These are phyloP conservation scores for Dysidea cf. avara DNA, from an alignment of 37 sponge, comb jelly and placozoan genomes.

Conservation along the genomic window DNA sequence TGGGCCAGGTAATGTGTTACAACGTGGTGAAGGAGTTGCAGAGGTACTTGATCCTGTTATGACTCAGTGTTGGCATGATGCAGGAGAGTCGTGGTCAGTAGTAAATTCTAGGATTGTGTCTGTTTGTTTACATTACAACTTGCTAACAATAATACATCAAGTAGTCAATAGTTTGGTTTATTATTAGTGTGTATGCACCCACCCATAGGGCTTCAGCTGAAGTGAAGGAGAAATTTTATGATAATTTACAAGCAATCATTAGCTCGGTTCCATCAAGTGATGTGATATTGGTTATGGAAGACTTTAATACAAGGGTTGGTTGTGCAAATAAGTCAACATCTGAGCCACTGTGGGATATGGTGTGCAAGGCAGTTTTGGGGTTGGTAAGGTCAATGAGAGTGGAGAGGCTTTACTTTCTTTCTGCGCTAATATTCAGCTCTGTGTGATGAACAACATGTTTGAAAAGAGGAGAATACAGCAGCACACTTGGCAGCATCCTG, in stretches of 20 bases:
- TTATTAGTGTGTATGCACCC: constrained; percentile 36
- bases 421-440: constrained; percentile 33
- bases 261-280: constrained; percentile 3
- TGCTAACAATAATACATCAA: too few species aligned
- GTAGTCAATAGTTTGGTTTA: too few species aligned
- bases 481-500: too few species aligned
- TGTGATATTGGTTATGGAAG: constrained; percentile 17
- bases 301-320: constrained; percentile 34
- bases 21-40: constrained; percentile 19
- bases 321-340: too few species aligned
- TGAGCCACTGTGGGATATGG: too few species aligned
- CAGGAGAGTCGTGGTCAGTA: too few species aligned
- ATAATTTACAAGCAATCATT: constrained; percentile 19
- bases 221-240: constrained; percentile 35
- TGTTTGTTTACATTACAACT: too few species aligned
- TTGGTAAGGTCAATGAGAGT: constrained; percentile 34
- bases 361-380: constrained; percentile 26
- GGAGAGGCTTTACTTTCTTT: constrained; percentile 20
- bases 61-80: too few species aligned
- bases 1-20: background rate
- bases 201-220: too few species aligned
- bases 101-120: too few species aligned
- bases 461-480: too few species aligned
- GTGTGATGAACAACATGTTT: constrained; percentile 42
- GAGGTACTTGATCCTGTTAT: constrained; percentile 5